phyloP scores from a whole-genome alignment of 2,113 vertebrate species.

The Salvelinus alpinus region DNA sequence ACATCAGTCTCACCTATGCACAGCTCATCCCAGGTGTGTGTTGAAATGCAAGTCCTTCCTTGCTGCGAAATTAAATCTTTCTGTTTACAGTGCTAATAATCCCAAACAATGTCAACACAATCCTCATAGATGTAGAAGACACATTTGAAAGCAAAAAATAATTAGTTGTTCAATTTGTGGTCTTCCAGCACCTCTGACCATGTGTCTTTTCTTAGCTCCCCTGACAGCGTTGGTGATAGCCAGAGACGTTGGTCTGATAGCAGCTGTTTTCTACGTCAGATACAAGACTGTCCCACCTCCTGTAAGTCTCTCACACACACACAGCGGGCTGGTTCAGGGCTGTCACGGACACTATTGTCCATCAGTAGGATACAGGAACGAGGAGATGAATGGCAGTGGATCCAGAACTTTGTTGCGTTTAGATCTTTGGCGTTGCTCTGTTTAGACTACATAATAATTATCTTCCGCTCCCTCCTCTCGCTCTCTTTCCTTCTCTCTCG shows the following conservation, averaged over 20 bases:
- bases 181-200: slow-evolving; percentile 84
- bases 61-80: too few species aligned
- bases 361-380: too few species aligned
- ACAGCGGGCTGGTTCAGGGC: not conserved
- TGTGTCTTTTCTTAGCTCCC: slow-evolving; percentile 75
- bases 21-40: slow-evolving; percentile 93
- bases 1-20: slow-evolving; percentile 91
- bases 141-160: not conserved
- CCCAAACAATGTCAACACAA: too few species aligned
- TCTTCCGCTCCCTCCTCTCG: not conserved
- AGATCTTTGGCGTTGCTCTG: too few species aligned
- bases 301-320: slow-evolving; percentile 76
- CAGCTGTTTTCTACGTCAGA: slow-evolving; percentile 94
- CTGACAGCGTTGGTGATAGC: slow-evolving; percentile 90
- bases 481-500: slow-evolving; percentile 16
- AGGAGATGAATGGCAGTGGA: too few species aligned
- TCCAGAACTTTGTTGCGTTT: too few species aligned
- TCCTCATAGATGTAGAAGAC: too few species aligned
- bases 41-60: too few species aligned
- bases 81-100: too few species aligned
- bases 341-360: too few species aligned
- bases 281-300: slow-evolving; percentile 96
- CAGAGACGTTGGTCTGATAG: slow-evolving; percentile 89
- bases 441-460: not conserved
- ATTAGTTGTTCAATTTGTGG: not conserved